Base-by-base conservation (phyloP, 2,888 invertebrate species). In the Polyommatus iphigenia region DNA sequence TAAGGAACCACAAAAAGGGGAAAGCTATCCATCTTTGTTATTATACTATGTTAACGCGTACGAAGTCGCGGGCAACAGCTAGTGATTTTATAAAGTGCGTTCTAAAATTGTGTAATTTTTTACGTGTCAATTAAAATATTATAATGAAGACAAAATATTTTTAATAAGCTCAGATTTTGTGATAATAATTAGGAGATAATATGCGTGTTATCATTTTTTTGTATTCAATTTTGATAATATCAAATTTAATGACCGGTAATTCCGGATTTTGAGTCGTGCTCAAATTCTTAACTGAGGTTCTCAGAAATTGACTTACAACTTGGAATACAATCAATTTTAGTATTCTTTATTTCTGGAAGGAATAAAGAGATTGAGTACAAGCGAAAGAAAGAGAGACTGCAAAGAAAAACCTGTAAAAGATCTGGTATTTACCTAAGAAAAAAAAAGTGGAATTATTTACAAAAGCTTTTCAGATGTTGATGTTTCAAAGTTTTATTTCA, bases 61-160 rank as follows among this genome's bases (percentile, higher is more conserved):
- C n/a, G n/a, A n/a, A n/a, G n/a, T n/a, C n/a, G n/a, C n/a, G n/a
- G n/a, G n/a, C n/a, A n/a, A n/a, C n/a, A n/a, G n/a, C n/a, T n/a
- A n/a, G n/a, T n/a, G 24, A 59, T 59, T n/a, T 67, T 67, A 10
- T 15, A 32, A 29, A 29, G 15, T 32, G 62, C 24, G 3, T 62
- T 62, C 13, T 24, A 24, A 62, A 59, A 24, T 62, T 3, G 3
- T 24, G 4, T 3, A 24, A 13, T 46, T 24, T 62, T 62, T 18
- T 29, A 67, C 29, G 67, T 67, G 29, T 67, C 67, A 67, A 67
- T 67, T 67, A 67, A 67, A 67, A 32, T 32, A 67, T 32, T 29
- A 15, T 24, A 67, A 67, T 29, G 67, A 67, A 15, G 29, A 67
- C 29, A 67, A 29, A 15, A 67, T 67, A n/a, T 59, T 62, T 62